phyloP scores from a whole-genome alignment of 2,797 vertebrate genomes.

The Sternotherus odoratus region DNA sequence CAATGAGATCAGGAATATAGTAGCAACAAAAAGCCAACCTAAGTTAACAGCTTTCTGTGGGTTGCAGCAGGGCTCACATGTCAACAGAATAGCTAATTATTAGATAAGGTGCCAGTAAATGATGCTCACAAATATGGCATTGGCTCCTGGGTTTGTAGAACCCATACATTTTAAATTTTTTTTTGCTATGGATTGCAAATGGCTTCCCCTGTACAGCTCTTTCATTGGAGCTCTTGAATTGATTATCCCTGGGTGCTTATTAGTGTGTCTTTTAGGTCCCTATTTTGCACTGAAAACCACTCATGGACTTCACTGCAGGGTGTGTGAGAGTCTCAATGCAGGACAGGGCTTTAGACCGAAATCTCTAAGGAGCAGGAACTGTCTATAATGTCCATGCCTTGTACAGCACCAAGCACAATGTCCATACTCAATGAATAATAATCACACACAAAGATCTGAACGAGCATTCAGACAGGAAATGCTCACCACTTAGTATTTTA shows the following conservation, averaged over 20 bases:
- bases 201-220: neutral
- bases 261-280: neutral
- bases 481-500: neutral
- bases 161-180: neutral
- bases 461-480: neutral
- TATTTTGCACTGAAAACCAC: neutral
- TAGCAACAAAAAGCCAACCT: neutral
- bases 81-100: neutral
- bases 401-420: neutral
- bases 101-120: neutral
- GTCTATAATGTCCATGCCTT: fast-evolving
- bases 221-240: neutral
- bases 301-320: no score
- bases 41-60: neutral
- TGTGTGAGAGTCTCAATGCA: neutral
- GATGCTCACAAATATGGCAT: neutral
- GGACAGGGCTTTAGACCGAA: neutral
- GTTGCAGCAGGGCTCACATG: neutral
- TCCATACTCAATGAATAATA: neutral
- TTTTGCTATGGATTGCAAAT: neutral
- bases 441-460: neutral
- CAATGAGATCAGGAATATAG: neutral
- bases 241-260: neutral
- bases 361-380: neutral
- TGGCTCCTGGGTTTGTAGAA: fast-evolving